Evolutionary conservation across 2,113 vertebrate genomes (phyloP).

Genomic region (Colinus virginianus): DNA sequence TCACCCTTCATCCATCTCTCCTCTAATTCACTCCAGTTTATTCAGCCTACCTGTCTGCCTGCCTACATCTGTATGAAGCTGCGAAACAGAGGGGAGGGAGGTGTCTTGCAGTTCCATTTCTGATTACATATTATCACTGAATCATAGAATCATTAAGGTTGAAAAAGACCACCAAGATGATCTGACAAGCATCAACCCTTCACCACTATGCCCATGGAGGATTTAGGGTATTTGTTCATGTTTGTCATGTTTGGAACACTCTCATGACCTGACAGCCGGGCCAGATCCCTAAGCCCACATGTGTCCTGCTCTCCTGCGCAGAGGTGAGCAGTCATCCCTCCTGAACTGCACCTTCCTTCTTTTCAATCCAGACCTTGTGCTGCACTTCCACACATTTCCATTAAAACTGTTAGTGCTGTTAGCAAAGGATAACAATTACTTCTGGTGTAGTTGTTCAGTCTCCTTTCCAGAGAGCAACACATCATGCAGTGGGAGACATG

Average conservation of each 20-base stretch:
- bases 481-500: not conserved
- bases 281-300: rapidly evolving
- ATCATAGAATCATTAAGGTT: no score
- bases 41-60: not conserved
- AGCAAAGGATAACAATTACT: not conserved
- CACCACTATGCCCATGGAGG: no score
- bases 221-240: not conserved
- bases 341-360: not conserved
- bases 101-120: not conserved
- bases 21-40: not conserved
- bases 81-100: not conserved
- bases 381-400: not conserved
- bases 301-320: not conserved
- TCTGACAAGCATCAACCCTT: no score
- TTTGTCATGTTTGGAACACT: not conserved
- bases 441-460: not conserved
- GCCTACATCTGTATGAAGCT: not conserved
- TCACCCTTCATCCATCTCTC: not conserved
- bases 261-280: not conserved
- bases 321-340: not conserved
- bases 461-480: not conserved
- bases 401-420: not conserved
- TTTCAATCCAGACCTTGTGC: not conserved
- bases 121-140: not conserved
- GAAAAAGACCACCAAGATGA: no score